Conservation (phyloP, 2,888 invertebrate species). For the Pristionchus mayeri region DNA sequence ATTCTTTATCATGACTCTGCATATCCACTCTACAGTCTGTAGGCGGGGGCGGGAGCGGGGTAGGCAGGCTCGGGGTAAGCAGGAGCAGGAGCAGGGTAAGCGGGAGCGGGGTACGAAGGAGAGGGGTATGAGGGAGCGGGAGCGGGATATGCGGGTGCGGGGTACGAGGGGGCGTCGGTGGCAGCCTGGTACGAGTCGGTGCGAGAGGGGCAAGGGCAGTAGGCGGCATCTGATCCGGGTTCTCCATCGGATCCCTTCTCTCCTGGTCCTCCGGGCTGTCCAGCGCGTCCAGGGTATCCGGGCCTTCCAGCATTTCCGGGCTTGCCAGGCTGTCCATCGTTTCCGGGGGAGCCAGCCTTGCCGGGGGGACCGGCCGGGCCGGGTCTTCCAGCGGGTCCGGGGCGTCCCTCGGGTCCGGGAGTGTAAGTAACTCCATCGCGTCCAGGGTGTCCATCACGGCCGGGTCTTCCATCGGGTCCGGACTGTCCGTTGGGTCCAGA, state of each 20-base stretch:
- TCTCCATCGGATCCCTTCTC: conserved; percentile 56
- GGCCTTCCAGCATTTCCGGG: conserved; percentile 56
- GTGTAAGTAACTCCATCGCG: conserved; percentile 55
- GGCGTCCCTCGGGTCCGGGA: conserved; percentile 40
- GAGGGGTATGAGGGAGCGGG: background rate
- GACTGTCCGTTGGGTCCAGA: conserved; percentile 37
- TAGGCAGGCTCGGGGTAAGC: background rate
- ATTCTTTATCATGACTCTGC: background rate
- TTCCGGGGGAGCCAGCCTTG: conserved; percentile 54
- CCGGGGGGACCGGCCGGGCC: conserved; percentile 49
- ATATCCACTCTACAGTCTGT: background rate
- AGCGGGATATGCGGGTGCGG: background rate
- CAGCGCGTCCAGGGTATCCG: conserved; percentile 55
- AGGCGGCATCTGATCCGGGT: conserved; percentile 62
- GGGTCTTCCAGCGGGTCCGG: conserved; percentile 47
- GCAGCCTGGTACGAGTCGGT: background rate
- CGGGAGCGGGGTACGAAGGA: too few relatives aligned
- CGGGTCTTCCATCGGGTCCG: conserved; percentile 47
- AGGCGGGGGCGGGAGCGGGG: background rate
- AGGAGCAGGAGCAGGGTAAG: background rate
- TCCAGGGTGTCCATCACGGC: conserved; percentile 53
- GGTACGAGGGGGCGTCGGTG: background rate
- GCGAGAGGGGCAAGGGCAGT: conserved; percentile 61
- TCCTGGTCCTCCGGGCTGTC: conserved; percentile 52
- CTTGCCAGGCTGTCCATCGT: conserved; percentile 59